A percentile compares a stretch with the other conserved stretches of the same genome.
These are phyloP conservation scores for Eustalomyia histrio DNA, from an alignment of 2,888 invertebrate species.

Conservation along the genomic window DNA sequence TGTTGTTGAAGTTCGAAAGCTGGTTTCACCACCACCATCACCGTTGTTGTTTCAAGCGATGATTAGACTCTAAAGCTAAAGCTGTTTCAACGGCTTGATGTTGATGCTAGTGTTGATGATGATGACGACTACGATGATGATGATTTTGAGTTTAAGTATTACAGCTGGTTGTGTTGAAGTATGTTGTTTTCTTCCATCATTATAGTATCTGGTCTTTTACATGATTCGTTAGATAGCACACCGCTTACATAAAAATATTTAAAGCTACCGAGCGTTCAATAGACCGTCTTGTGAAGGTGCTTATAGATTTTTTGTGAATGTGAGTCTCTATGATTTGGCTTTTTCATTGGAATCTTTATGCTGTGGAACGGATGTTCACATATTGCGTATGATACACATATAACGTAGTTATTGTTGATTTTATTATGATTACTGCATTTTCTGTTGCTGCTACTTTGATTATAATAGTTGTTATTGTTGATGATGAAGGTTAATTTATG, in stretches of 20 bases:
- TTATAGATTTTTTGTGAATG: conserved; percentile 13
- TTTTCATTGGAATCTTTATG: conserved; percentile 16
- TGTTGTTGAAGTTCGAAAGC: conserved; percentile 59
- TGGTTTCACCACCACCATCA: conserved; percentile 57
- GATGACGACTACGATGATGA: conserved; percentile 24
- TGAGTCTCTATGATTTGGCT: not conserved
- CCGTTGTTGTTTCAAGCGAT: conserved; percentile 8
- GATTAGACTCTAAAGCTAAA: conserved; percentile 17
- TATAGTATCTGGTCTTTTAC: conserved; percentile 16
- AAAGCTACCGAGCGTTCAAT: conserved; percentile 18
- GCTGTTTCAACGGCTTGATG: conserved; percentile 39
- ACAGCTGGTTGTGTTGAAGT: conserved; percentile 26
- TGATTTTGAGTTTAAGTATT: conserved; percentile 39
- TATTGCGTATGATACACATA: conserved; percentile 5
- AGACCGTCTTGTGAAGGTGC: conserved; percentile 30
- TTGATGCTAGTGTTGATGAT: conserved; percentile 22
- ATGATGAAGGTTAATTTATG: not conserved
- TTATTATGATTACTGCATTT: not conserved
- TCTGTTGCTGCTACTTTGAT: not conserved
- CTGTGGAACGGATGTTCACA: conserved; percentile 39
- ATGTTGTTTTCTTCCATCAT: conserved; percentile 12
- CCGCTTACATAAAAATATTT: conserved; percentile 35
- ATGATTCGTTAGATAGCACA: conserved; percentile 37
- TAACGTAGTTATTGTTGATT: not conserved
- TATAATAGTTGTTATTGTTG: not conserved